A percentile compares a stretch with the other conserved stretches of the same genome.
These are phyloP conservation scores for Phyllostomus hastatus DNA, from an alignment of 2,113 vertebrate species.

Conservation along the genomic window DNA sequence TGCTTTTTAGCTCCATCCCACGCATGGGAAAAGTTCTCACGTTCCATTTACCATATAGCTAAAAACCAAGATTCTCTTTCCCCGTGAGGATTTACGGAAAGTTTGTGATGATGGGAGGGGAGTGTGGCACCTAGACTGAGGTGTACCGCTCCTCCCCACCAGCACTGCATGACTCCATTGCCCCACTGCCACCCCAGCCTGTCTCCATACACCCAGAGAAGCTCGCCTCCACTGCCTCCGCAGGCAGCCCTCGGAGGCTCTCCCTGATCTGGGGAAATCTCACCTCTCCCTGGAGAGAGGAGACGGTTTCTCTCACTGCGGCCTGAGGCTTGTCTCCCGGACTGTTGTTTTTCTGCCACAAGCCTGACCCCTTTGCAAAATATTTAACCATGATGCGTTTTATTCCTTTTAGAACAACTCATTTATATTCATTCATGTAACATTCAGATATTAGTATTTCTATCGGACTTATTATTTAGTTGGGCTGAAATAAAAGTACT, in stretches of 20 bases:
- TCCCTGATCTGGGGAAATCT: fast-evolving
- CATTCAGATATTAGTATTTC: neutral
- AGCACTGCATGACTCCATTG: neutral
- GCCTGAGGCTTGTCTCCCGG: neutral
- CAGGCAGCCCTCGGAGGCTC: neutral
- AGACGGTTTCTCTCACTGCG: neutral
- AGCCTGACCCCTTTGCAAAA: neutral
- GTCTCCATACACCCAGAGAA: neutral
- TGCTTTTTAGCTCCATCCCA: neutral
- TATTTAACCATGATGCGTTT: neutral
- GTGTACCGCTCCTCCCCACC: neutral
- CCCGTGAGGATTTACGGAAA: neutral
- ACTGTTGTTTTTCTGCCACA: neutral
- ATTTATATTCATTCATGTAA: neutral
- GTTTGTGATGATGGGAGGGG: neutral
- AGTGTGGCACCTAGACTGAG: neutral
- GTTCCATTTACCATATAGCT: neutral
- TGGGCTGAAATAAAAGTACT: neutral
- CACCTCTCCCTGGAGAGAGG: neutral
- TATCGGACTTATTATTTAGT: neutral
- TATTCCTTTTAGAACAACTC: neutral
- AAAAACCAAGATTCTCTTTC: neutral
- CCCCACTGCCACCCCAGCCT: neutral
- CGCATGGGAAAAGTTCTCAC: neutral
- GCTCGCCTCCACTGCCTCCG: fast-evolving